Percentiles rank a stretch among this genome's conserved stretches.
Conservation (phyloP, 2,888 invertebrate genomes). For the Philereme transversata region DNA sequence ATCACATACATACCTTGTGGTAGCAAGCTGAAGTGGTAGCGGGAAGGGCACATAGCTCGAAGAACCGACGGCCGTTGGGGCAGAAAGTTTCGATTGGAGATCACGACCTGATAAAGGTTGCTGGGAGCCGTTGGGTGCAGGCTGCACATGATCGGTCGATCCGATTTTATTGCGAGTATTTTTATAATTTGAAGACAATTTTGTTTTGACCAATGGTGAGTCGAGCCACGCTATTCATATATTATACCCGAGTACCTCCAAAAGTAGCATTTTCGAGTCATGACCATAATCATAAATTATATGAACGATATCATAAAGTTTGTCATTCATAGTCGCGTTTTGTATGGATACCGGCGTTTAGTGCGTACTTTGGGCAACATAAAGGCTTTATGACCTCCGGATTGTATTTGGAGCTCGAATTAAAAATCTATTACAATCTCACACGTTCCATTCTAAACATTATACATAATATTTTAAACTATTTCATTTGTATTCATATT, state of each 20-base stretch:
- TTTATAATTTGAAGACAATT: no score
- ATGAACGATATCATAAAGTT: constrained; percentile 36
- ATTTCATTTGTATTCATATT: not conserved
- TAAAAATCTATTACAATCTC: constrained; percentile 36
- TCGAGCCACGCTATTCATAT: no score
- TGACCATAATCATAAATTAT: constrained; percentile 37
- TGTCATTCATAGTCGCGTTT: constrained; percentile 37
- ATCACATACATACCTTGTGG: no score
- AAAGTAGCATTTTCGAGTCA: constrained; percentile 24
- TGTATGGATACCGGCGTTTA: constrained; percentile 30
- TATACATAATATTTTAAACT: not conserved
- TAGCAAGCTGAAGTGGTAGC: no score
- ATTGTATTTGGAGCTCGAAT: constrained; percentile 37
- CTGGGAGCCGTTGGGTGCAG: no score
- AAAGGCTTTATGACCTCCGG: constrained; percentile 29
- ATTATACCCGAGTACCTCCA: not conserved
- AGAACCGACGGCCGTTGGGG: no score
- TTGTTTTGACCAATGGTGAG: no score
- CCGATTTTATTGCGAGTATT: no score
- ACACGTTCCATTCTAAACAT: constrained; percentile 16
- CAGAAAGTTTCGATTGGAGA: no score
- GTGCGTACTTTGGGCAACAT: constrained; percentile 27
- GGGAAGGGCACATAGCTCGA: no score
- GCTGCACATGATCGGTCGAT: no score
- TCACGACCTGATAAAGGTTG: no score